Evolutionary conservation across 2,888 invertebrate species (phyloP), one percentile per base, ranked within the genome.

Genomic region (Leptarthrus brevirostris): DNA sequence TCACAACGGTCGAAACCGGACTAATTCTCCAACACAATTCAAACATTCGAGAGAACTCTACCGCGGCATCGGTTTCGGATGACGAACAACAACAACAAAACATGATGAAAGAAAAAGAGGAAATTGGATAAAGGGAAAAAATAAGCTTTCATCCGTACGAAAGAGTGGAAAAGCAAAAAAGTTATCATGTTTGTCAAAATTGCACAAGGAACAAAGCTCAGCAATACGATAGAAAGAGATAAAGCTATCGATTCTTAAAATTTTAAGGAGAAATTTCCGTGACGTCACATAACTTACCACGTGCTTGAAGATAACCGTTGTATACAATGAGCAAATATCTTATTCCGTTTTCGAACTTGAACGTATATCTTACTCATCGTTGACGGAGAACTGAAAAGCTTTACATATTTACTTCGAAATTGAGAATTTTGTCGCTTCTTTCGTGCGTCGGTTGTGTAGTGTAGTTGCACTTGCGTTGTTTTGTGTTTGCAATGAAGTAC

Each of bases 1-100:
- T 30, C 20, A 34, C 69, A 69, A 69, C 69, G 49, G 69, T 52
- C 52, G 30, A 69, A 69, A 69, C 69, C 69, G 69, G 69, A 69
- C 69, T 69, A 52, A 69, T 44, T 64, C 47, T 18, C 49, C 16
- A 16, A 49, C 49, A 20, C 14, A 20, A 49, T 20, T 49, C 49
- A 20, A 20, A 49, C 49, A 20, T 18, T 20, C 58, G 16, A 58
- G 36, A 58, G 58, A 56, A 18, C 56, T 16, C 12, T 26, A 30
- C 16, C n/a, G n/a, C n/a, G n/a, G n/a, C n/a, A n/a, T n/a, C n/a
- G n/a, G 56, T 22, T n/a, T 26, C 54, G 54, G 24, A 20, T 22
- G 24, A 24, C 10, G 53, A 8, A 30, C 30, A 8, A 30, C 30
- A 30, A 30, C 30, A 30, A n/a, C 40, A 40, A 12, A n/a, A 40